Percentiles rank a stretch among this genome's conserved stretches.
Evolutionary conservation across 92 coral and sea anemone species (phyloP).

Genomic region (Heteractis magnifica): DNA sequence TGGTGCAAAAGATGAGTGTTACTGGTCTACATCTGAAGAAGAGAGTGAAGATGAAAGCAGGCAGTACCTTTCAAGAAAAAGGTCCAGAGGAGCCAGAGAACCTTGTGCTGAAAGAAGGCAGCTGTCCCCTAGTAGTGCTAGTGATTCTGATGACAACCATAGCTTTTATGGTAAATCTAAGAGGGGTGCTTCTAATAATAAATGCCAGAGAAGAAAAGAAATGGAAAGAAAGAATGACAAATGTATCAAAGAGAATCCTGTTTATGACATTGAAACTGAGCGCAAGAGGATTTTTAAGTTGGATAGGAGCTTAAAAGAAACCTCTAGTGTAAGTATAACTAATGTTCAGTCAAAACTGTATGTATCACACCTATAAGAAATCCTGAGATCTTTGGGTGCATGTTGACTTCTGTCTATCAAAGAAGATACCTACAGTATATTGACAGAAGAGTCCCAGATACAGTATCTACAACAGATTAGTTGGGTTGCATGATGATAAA

Average conservation of each 20-base stretch:
- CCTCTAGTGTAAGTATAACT: conserved; percentile 66
- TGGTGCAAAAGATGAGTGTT: conserved; percentile 26
- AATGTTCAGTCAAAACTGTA: neutral
- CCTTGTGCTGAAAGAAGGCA: neutral
- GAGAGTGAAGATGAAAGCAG: conserved; percentile 26
- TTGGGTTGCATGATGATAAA: no score
- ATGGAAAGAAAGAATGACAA: conserved; percentile 23
- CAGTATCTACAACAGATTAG: no score
- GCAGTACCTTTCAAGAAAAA: neutral
- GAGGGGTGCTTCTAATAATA: conserved; percentile 35
- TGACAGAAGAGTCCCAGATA: no score
- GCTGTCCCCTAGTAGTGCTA: neutral
- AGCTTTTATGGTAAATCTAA: conserved; percentile 1
- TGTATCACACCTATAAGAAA: no score
- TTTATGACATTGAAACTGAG: conserved; percentile 82
- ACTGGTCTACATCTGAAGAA: conserved; percentile 42
- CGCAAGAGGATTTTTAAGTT: conserved; percentile 87
- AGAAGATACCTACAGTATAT: no score
- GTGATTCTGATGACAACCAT: conserved; percentile 38
- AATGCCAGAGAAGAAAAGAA: conserved; percentile 22
- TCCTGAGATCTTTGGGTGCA: no score
- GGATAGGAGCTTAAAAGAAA: conserved; percentile 62
- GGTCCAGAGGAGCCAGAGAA: neutral
- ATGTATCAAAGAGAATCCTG: conserved; percentile 21
- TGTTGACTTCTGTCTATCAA: no score